phyloP scores from a whole-genome alignment of 2,113 vertebrate genomes.

The Limnothrissa miodon region DNA sequence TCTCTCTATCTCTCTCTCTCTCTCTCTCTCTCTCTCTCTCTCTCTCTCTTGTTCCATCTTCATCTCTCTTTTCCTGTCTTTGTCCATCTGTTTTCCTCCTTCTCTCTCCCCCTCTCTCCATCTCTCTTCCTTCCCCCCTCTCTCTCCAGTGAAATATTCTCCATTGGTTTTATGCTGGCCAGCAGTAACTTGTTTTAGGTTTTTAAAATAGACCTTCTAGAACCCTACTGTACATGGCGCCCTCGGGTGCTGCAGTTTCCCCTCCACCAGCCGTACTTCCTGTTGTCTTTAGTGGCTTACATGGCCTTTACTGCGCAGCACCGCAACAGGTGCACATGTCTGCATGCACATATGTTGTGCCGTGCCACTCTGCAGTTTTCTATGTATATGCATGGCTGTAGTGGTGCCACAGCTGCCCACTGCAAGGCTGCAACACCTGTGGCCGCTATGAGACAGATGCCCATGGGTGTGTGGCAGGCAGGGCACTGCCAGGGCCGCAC shows the following conservation, averaged over 20 bases:
- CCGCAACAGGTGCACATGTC: neutral
- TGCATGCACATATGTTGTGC: neutral
- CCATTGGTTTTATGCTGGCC: neutral
- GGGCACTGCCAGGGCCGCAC: neutral
- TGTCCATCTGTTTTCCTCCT: too few species aligned
- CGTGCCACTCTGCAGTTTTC: neutral
- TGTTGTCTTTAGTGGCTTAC: neutral
- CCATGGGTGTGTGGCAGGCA: neutral
- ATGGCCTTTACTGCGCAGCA: neutral
- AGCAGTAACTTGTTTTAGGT: neutral
- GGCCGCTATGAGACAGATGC: neutral
- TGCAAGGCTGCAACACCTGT: constrained; percentile 1
- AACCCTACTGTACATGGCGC: neutral
- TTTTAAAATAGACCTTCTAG: neutral
- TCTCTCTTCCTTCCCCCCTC: neutral
- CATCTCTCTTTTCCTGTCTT: too few species aligned
- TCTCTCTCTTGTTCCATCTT: too few species aligned
- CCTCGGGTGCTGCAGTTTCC: neutral
- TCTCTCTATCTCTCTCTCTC: neutral
- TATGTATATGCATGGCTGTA: neutral
- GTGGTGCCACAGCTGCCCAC: neutral
- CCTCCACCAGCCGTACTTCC: neutral
- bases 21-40: neutral
- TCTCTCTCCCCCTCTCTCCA: neutral
- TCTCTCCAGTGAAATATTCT: neutral